Percentiles rank a stretch among this genome's conserved stretches.
These are phyloP conservation scores for Actinia equina DNA, from an alignment of 64 coral and sea anemone genomes.

Conservation along the genomic window DNA sequence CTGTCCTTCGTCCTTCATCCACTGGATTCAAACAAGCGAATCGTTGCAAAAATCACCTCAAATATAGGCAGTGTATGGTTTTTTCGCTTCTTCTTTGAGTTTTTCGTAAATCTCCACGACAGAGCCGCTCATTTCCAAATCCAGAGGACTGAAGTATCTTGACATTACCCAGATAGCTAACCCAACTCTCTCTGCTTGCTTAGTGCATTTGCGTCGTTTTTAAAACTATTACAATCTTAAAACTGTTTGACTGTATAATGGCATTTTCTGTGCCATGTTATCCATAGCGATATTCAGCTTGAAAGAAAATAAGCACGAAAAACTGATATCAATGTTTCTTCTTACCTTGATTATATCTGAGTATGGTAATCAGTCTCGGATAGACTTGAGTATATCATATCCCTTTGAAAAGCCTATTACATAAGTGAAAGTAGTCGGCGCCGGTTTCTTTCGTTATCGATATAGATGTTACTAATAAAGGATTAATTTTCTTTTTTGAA, in stretches of 20 bases:
- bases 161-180: not conserved
- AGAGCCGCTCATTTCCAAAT: constrained; percentile 7
- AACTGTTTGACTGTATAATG: not conserved
- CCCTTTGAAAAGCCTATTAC: not conserved
- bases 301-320: not conserved
- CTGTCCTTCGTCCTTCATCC: not conserved
- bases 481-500: too few species aligned
- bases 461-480: not conserved
- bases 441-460: not conserved
- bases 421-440: not conserved
- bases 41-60: not conserved
- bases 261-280: not conserved
- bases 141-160: not conserved
- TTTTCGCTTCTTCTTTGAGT: not conserved
- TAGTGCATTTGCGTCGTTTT: not conserved
- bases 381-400: not conserved
- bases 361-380: not conserved
- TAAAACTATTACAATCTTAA: not conserved
- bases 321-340: not conserved
- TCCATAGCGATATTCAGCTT: not conserved
- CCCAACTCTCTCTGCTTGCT: not conserved
- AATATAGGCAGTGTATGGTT: not conserved
- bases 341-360: not conserved
- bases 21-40: not conserved
- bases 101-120: constrained; percentile 11